Evolutionary conservation across 2,797 vertebrate genomes (phyloP), one percentile per base, ranked within the genome.

Genomic region (Helostoma temminkii): DNA sequence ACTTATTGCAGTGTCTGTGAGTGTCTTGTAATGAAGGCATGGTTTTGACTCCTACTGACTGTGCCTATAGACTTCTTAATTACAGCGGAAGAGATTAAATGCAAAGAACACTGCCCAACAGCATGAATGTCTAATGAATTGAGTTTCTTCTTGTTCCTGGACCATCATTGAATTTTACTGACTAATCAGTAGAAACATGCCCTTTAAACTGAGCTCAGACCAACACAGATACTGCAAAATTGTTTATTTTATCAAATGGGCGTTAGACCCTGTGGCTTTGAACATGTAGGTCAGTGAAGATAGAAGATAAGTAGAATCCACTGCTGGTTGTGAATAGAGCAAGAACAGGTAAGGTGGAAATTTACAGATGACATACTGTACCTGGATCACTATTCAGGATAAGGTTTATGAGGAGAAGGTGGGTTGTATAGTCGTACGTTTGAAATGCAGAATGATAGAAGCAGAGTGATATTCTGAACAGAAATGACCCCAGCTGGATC

Each of bases 41-140:
- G 70, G 78, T 76, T 71, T n/a, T 50, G 66, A 57, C 47, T 65
- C 63, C 66, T 72, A 72, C 63, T 71, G 73, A 74, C 74, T 66
- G 11, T 43, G 69, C 49, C 80, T 42, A 52, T 25, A 64, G 76
- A 74, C 74, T 25, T 45, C 64, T 76, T 75, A 78, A 66, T 80
- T 68, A 81, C 57, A 42, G 55, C 4, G 25, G 57, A 9, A 61
- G 25, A 53, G 48, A 49, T 8, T 45, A 19, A 14, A 59, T 53
- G 57, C 28, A 41, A 57, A 8, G 58, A 34, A 37, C 22, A 54
- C 32, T 66, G 41, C 22, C 21, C 9, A 37, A 66, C 71, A 42
- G 39, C 22, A 36, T 46, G 25, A 32, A 52, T 18, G 16, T 54
- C 34, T 45, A 41, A 66, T 48, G 45, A 54, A 53, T n/a, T 3